Evolutionary conservation across 2,113 vertebrate species (phyloP).

Genomic region (Sciurus niger): DNA sequence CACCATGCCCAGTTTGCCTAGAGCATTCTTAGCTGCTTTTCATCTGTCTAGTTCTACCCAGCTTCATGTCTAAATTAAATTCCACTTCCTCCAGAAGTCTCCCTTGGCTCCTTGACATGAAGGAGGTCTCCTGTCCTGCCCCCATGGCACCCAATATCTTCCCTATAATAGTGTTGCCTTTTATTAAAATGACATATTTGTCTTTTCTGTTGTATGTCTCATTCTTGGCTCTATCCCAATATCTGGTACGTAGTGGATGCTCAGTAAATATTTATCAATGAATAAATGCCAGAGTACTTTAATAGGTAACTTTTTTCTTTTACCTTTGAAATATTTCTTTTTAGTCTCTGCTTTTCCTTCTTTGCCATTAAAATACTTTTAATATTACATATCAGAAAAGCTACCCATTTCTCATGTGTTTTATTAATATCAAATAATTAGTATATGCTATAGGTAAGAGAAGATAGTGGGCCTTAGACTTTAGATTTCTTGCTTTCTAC

Average conservation of each 20-base stretch:
- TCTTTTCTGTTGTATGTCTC: background rate
- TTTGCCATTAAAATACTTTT: conserved; percentile 34
- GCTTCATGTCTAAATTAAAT: background rate
- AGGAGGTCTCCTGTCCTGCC: background rate
- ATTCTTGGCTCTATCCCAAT: background rate
- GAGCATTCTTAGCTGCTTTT: background rate
- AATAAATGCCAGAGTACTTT: background rate
- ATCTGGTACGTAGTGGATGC: background rate
- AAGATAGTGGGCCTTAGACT: background rate
- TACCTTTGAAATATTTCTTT: background rate
- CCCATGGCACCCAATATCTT: background rate
- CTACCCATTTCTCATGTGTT: background rate
- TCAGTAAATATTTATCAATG: background rate
- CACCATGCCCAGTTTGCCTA: background rate
- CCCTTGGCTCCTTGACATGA: background rate
- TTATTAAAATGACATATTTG: background rate
- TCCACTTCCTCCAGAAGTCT: background rate
- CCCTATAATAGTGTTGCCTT: background rate
- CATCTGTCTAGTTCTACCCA: background rate
- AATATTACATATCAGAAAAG: background rate
- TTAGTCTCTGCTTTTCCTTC: conserved; percentile 37
- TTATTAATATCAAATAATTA: conserved; percentile 28
- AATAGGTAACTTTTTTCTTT: conserved; percentile 12
- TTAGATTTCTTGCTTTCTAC: background rate
- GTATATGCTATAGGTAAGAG: background rate